Evolutionary conservation across 2,888 invertebrate species (phyloP).

Genomic region (Tanytarsus gracilentus): DNA sequence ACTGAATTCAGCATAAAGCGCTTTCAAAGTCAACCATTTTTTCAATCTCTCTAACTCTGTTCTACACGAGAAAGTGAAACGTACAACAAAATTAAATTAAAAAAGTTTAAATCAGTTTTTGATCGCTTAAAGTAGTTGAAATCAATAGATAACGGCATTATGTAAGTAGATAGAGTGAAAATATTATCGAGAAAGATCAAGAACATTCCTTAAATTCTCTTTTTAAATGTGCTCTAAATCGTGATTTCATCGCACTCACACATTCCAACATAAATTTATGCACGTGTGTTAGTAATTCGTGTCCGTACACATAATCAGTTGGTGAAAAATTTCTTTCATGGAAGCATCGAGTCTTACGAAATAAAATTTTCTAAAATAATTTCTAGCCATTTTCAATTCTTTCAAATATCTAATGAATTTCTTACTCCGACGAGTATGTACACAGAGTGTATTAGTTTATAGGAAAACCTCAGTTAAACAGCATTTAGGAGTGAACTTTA

Average conservation of each 20-base stretch:
- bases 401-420: not conserved
- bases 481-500: not conserved
- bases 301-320: too few relatives aligned
- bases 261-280: too few relatives aligned
- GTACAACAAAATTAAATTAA: too few relatives aligned
- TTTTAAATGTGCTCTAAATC: too few relatives aligned
- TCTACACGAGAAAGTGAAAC: too few relatives aligned
- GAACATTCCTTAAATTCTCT: too few relatives aligned
- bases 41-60: too few relatives aligned
- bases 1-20: too few relatives aligned
- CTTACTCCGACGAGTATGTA: not conserved
- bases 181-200: not conserved
- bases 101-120: not conserved
- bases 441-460: constrained; percentile 6
- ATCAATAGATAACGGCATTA: not conserved
- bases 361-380: not conserved
- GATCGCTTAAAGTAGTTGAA: not conserved
- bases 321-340: not conserved
- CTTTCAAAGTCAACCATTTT: too few relatives aligned
- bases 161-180: not conserved
- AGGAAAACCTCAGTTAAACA: not conserved
- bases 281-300: too few relatives aligned
- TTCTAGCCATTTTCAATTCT: not conserved
- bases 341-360: not conserved
- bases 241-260: not conserved